Percentiles rank a stretch among this genome's conserved stretches.
Conservation (phyloP, 2,113 vertebrate species). For the Neotragus pygmaeus region DNA sequence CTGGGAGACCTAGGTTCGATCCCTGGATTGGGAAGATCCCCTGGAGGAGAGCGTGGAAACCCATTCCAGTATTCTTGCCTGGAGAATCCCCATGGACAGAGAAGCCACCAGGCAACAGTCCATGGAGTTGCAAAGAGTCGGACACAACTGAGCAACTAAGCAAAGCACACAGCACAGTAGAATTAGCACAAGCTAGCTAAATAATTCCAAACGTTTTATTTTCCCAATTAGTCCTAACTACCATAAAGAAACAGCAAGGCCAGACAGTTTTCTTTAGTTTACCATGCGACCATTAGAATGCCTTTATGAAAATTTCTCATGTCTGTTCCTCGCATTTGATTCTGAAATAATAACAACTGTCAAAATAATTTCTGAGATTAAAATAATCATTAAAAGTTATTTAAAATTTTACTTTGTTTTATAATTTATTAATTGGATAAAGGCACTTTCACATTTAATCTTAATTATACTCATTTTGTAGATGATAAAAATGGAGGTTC, state of each 20-base stretch:
- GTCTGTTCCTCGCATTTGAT: not conserved
- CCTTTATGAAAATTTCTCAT: conserved; percentile 14
- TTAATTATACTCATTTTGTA: no score
- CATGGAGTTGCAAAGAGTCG: not conserved
- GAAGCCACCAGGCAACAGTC: not conserved
- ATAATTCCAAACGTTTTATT: not conserved
- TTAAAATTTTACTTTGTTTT: conserved; percentile 20
- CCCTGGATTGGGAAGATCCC: not conserved
- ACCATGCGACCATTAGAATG: not conserved
- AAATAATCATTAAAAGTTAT: not conserved
- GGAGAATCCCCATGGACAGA: not conserved
- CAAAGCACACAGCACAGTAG: not conserved
- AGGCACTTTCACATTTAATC: no score
- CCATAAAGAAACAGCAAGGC: not conserved
- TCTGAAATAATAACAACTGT: not conserved
- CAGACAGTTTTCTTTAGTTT: not conserved
- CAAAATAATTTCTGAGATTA: not conserved
- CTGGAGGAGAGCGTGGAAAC: not conserved
- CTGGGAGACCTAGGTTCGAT: not conserved
- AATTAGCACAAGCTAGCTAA: not conserved
- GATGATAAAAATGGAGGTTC: no score
- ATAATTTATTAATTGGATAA: not conserved
- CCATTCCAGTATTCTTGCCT: not conserved
- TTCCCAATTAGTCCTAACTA: not conserved
- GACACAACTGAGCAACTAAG: not conserved